Evolutionary conservation across 2,797 vertebrate species (phyloP).

Genomic region (Cossypha caffra): DNA sequence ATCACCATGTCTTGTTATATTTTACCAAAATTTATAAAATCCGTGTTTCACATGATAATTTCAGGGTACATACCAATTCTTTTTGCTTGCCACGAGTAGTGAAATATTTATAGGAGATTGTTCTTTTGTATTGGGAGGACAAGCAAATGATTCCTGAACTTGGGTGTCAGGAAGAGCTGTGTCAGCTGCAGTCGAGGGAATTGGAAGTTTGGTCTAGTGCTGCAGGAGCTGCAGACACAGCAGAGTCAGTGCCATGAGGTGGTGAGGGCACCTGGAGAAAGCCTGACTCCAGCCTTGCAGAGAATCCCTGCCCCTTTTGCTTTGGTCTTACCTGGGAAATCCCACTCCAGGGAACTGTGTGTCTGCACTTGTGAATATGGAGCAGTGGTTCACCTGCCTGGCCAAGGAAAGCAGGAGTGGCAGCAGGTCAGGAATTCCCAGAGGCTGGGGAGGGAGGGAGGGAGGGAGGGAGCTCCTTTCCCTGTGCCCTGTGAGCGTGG

Average conservation of each 20-base stretch:
- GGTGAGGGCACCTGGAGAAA: not conserved
- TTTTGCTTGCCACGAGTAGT: not conserved
- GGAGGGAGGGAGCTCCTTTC: accelerated
- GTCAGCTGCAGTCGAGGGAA: not conserved
- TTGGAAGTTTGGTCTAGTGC: not conserved
- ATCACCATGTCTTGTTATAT: accelerated
- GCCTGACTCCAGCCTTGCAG: not conserved
- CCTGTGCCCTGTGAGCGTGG: not conserved
- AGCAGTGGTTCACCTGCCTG: not conserved
- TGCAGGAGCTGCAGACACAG: not conserved
- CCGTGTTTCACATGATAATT: not conserved
- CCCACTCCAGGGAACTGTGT: accelerated
- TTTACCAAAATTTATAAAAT: not conserved
- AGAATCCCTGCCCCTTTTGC: accelerated
- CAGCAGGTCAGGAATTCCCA: accelerated
- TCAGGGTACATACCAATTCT: not conserved
- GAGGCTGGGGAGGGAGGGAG: too few species aligned
- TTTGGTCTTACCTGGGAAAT: not conserved
- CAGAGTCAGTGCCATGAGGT: accelerated
- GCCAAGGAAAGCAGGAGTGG: not conserved
- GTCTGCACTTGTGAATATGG: accelerated
- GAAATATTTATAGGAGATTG: not conserved
- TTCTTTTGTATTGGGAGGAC: not conserved
- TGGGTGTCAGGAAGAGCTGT: not conserved
- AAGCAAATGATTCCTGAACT: not conserved